phyloP scores from a whole-genome alignment of 2,113 vertebrate genomes.

The Macquaria ambigua region DNA sequence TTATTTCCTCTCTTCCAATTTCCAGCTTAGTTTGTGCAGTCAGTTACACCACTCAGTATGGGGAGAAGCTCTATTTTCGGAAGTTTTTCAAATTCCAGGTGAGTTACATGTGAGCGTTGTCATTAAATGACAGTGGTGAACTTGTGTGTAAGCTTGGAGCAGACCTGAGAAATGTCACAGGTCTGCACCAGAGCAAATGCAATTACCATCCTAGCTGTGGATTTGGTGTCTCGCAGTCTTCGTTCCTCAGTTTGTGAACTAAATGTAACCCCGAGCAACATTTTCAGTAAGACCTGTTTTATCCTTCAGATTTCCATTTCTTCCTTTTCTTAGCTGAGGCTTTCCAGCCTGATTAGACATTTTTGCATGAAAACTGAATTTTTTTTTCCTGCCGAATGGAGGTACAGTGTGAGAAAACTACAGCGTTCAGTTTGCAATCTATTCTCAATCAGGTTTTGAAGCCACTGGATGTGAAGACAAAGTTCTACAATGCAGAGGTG shows the following conservation, averaged over 20 bases:
- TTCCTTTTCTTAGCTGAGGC: not conserved
- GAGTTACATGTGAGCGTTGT: constrained; percentile 51
- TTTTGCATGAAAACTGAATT: not conserved
- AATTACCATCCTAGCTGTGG: constrained; percentile 45
- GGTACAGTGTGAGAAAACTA: constrained; percentile 64
- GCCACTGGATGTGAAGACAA: constrained; percentile 98
- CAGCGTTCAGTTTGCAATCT: constrained; percentile 83
- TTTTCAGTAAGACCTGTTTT: not conserved
- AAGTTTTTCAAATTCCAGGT: constrained; percentile 99
- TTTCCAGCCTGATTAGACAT: not conserved
- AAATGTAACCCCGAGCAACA: not conserved
- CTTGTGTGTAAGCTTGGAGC: constrained; percentile 27
- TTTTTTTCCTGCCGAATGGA: constrained; percentile 41
- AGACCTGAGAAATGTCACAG: constrained; percentile 73
- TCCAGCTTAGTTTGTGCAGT: constrained; percentile 97
- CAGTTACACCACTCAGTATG: constrained; percentile 95
- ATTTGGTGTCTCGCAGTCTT: not conserved
- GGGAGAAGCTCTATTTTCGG: constrained; percentile 99
- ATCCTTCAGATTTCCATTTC: not conserved
- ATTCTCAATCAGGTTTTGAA: constrained; percentile 95
- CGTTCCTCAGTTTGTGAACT: constrained; percentile 1
- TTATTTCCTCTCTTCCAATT: not conserved
- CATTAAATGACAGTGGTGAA: not conserved
- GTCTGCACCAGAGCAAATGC: constrained; percentile 41
- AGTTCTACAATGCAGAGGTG: constrained; percentile 99